These are phyloP conservation scores for Salvator merianae DNA, from an alignment of 2,113 vertebrate genomes.

Conservation along the genomic window DNA sequence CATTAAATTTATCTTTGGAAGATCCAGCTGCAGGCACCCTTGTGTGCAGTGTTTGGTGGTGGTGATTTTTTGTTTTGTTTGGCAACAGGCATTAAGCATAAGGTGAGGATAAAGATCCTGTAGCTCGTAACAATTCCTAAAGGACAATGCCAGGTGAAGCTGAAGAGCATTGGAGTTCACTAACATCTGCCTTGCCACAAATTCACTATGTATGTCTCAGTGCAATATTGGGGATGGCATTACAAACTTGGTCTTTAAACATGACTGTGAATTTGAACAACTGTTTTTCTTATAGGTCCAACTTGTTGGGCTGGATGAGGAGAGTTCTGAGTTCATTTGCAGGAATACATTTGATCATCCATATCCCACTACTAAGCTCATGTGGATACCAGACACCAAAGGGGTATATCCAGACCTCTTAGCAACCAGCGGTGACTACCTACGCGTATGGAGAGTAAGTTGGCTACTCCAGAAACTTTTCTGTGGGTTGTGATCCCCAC, in stretches of 20 bases:
- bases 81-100: background rate
- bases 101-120: background rate
- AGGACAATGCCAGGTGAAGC: background rate
- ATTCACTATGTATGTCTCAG: background rate
- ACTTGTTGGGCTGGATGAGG: conserved; percentile 95
- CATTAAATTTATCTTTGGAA: background rate
- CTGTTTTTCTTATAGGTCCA: conserved; percentile 83
- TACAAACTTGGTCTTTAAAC: no score
- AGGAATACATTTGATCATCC: conserved; percentile 98
- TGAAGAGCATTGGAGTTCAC: background rate
- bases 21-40: background rate
- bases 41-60: no score
- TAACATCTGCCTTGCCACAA: background rate
- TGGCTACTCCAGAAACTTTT: background rate
- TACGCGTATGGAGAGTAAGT: conserved; percentile 95
- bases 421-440: conserved; percentile 96
- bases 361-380: conserved; percentile 97
- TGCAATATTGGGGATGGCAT: no score
- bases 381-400: conserved; percentile 99
- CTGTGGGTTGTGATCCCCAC: background rate
- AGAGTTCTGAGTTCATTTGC: conserved; percentile 96
- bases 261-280: background rate
- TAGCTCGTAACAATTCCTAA: background rate
- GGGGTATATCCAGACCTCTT: conserved; percentile 96
- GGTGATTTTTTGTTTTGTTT: background rate